Base-by-base conservation (phyloP, 2,797 vertebrate genomes). In the Alcedo atthis region DNA sequence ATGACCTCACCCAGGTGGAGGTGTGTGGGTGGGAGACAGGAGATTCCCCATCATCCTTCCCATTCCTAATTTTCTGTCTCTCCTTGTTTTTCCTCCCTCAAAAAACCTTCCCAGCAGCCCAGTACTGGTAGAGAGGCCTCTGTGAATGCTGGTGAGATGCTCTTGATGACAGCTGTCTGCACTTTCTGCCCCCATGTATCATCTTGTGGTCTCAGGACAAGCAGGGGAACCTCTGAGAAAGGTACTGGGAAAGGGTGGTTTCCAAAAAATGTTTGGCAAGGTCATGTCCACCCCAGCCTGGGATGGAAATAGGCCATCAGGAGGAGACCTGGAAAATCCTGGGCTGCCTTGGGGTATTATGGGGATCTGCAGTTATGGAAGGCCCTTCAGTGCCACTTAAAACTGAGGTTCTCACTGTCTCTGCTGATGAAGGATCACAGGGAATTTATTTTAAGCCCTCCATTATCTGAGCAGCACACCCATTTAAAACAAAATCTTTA, bases 401-500 rank as follows among this genome's bases (percentile, higher is more conserved):
- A 68, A 40, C 70, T 32, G 24, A 75, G 58, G 24, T 71, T 54
- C 14, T 85, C 30, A 20, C 22, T 2, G 1, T 32, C 49, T 71
- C 40, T 85, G 24, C 26, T 0, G 1, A 63, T 75, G 69, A 84
- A 84, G 46, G 75, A 71, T 75, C 63, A 79, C 54, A 0, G 3
- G 20, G 26, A 16, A 43, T 84, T 84, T 78, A 86, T 81, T 91
- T 95, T 71, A 89, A 91, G 75, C 19, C 57, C 49, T 84, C 58
- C 66, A 33, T 75, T 94, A 92, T 49, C 82, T 9, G 45, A 87
- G 74, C 21, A 87, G 85, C 33, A 25, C 42, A 79, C 33, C 58
- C 54, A 49, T 87, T 91, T 91, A 61, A 89, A 82, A 92, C 21
- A 81, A 78, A 81, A 85, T 25, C 79, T 81, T 91, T 68, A 91